Evolutionary conservation across 2,888 invertebrate genomes (phyloP).

Genomic region (Apotomis capreana): DNA sequence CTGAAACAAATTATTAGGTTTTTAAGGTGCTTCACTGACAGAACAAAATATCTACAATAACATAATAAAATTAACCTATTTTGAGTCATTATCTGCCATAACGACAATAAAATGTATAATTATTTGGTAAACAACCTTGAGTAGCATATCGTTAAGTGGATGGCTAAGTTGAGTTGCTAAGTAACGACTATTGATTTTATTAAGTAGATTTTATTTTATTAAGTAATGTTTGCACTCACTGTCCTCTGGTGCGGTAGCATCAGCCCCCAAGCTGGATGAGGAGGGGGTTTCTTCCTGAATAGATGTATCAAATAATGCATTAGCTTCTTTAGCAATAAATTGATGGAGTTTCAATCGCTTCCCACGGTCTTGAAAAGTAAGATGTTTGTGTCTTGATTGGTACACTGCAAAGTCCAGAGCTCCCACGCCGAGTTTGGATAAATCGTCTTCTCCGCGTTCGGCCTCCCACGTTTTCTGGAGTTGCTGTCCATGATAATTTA

Average conservation of each 20-base stretch:
- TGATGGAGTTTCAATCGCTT: conserved; percentile 93
- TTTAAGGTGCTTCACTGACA: background rate
- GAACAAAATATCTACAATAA: background rate
- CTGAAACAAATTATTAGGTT: conserved; percentile 66
- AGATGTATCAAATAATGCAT: conserved; percentile 86
- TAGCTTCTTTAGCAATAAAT: conserved; percentile 93
- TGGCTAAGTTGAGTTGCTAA: conserved; percentile 16
- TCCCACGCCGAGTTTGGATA: conserved; percentile 84
- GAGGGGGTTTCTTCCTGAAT: conserved; percentile 76
- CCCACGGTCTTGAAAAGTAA: conserved; percentile 92
- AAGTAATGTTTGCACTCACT: conserved; percentile 62
- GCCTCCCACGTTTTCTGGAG: conserved; percentile 94
- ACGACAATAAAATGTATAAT: background rate
- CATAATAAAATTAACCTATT: background rate
- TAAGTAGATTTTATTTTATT: too few species aligned
- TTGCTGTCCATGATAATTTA: conserved; percentile 94
- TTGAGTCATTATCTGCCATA: background rate
- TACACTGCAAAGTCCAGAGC: conserved; percentile 89
- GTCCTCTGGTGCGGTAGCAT: conserved; percentile 80
- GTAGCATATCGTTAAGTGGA: background rate
- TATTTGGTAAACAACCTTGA: conserved; percentile 24
- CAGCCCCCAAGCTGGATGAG: conserved; percentile 79
- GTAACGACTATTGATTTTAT: conserved; percentile 30
- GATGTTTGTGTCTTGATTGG: conserved; percentile 90
- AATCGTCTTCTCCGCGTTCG: conserved; percentile 90